Evolutionary conservation across 2,888 invertebrate genomes (phyloP), one percentile per base, ranked within the genome.

Genomic region (Dendrolimus houi): DNA sequence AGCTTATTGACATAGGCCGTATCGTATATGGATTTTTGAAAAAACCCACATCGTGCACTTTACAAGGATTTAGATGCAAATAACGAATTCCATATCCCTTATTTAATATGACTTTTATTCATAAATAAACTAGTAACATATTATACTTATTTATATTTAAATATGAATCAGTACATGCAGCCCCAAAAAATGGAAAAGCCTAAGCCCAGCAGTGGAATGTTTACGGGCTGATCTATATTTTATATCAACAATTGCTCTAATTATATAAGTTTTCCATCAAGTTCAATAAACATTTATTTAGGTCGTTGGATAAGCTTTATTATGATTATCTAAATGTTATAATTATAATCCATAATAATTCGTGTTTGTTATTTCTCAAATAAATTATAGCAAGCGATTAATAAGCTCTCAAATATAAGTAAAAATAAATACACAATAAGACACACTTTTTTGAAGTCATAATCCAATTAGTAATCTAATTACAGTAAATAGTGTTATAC

Each of bases 381-480:
- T 29, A 29, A 6, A 29, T 6, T 29, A 29, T 29, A 29, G 3
- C 6, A 29, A 29, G 29, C 29, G 6, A 29, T 29, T 3, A 47
- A 47, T 47, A 47, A 68, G 69, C 68, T 66, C 62, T 60, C 66
- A 61, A 56, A 59, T 13, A 41, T 17, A 40, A n/a, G 47, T 47
- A 3, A 60, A 41, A 57, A 56, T 59, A 52, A 54, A 55, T 47
- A 8, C 17, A 62, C 62, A 29, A 64, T 69, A 72, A 72, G 71
- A 73, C 73, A 83, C 83, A 81, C 83, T 85, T 86, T 87, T 87
- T 87, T 87, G 87, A 87, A 87, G 87, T 87, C 85, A 75, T 71
- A 68, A 72, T 75, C 72, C 70, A 65, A 71, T 57, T 56, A 64
- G 57, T 52, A 13, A 52, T 52, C 9, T 12, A n/a, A 9, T 47